phyloP scores from a whole-genome alignment of 2,888 invertebrate species.

The Campopleginae sp. region DNA sequence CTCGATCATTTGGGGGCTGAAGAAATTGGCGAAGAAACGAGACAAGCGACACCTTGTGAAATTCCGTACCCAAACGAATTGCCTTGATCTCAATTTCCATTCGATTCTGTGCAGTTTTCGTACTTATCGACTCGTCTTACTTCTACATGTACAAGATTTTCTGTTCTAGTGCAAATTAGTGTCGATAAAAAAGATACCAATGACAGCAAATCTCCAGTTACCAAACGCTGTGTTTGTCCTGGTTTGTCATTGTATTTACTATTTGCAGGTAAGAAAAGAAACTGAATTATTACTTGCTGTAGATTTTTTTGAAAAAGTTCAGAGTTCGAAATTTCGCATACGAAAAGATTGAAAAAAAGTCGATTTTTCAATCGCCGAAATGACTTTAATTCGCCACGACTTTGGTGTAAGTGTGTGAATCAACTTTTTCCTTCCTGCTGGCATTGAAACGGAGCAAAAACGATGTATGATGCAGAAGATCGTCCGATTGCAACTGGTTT shows the following conservation, averaged over 20 bases:
- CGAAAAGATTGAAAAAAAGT: not conserved
- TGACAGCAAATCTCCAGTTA: not conserved
- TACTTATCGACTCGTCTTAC: not conserved
- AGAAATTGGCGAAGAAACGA: not conserved
- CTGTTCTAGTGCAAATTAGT: not conserved
- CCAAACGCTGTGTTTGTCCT: not conserved
- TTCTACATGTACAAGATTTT: not conserved
- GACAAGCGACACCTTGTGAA: not conserved
- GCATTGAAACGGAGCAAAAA: conserved; percentile 2
- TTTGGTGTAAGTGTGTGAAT: not conserved
- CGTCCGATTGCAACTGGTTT: conserved; percentile 17
- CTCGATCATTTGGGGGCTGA: not conserved
- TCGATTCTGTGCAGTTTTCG: not conserved
- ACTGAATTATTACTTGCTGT: not conserved
- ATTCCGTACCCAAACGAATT: conserved; percentile 20
- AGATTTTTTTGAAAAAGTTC: not conserved
- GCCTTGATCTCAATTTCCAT: conserved; percentile 13
- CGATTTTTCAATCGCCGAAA: not conserved
- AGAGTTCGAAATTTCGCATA: too few relatives aligned
- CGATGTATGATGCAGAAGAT: not conserved
- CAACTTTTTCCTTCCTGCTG: not conserved
- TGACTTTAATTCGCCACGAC: not conserved
- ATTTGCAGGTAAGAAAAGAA: not conserved
- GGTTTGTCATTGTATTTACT: not conserved
- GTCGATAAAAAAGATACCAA: not conserved